phyloP scores from a whole-genome alignment of 2,113 vertebrate genomes.

The Arothron firmamentum region DNA sequence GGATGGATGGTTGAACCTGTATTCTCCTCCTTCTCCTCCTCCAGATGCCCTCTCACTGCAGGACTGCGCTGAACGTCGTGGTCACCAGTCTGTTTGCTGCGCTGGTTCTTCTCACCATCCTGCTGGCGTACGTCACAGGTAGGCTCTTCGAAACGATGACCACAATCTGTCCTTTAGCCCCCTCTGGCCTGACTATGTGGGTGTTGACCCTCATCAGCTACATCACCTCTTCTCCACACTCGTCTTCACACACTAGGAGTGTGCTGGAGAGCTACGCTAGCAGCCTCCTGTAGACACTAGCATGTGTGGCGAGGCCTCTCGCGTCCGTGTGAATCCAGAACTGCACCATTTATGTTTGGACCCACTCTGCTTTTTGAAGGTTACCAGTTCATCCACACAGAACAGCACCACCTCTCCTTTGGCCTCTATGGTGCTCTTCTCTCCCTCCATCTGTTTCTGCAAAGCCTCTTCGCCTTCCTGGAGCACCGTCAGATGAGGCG shows the following conservation, averaged over 20 bases:
- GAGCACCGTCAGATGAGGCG: constrained; percentile 89
- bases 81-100: constrained; percentile 92
- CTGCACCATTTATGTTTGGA: background rate
- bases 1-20: too few relatives aligned
- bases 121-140: constrained; percentile 91
- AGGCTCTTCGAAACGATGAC: background rate
- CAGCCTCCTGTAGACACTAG: too few relatives aligned
- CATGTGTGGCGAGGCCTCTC: too few relatives aligned
- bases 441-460: constrained; percentile 90
- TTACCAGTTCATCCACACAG: constrained; percentile 98
- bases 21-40: background rate
- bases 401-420: constrained; percentile 97
- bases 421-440: constrained; percentile 96
- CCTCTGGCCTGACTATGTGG: background rate
- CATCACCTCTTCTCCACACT: too few relatives aligned
- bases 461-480: constrained; percentile 95
- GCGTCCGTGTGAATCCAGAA: too few relatives aligned
- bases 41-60: constrained; percentile 90
- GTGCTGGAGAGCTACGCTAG: background rate
- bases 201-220: background rate
- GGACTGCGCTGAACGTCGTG: constrained; percentile 83
- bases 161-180: background rate
- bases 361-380: constrained; percentile 55
- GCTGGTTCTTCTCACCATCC: constrained; percentile 91
- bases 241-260: too few relatives aligned